These are phyloP conservation scores for Cryptocheilus praepositus DNA, from an alignment of 2,888 invertebrate genomes.

Conservation along the genomic window DNA sequence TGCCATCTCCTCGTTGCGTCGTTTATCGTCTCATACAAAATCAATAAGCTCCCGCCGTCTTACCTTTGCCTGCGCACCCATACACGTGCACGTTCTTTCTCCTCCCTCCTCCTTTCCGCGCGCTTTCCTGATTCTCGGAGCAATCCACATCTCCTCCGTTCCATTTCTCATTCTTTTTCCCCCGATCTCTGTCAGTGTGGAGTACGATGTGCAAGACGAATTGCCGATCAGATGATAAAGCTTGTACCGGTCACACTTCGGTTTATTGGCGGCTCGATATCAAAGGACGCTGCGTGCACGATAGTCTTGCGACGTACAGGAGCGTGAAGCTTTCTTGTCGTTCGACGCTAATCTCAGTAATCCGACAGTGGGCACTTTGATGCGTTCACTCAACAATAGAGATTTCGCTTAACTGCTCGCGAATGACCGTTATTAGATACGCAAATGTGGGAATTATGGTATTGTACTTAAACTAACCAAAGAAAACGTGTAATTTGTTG, in stretches of 20 bases:
- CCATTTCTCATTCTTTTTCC: slow-evolving; percentile 26
- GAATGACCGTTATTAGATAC: too few species aligned
- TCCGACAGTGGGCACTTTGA: too few species aligned
- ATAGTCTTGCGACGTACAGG: background rate
- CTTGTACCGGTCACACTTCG: slow-evolving; percentile 50
- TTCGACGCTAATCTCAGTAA: too few species aligned
- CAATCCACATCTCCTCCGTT: slow-evolving; percentile 27
- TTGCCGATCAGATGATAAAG: slow-evolving; percentile 51
- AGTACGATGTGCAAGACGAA: slow-evolving; percentile 44
- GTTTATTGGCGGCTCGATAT: slow-evolving; percentile 45
- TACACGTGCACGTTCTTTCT: slow-evolving; percentile 5
- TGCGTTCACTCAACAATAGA: too few species aligned
- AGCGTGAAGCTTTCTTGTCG: too few species aligned
- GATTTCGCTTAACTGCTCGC: too few species aligned
- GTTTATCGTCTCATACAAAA: slow-evolving; percentile 56
- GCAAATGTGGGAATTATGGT: too few species aligned
- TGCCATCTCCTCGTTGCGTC: slow-evolving; percentile 5
- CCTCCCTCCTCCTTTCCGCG: slow-evolving; percentile 11
- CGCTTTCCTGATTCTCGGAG: slow-evolving; percentile 13
- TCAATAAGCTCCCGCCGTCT: slow-evolving; percentile 45
- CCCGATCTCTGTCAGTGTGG: slow-evolving; percentile 25
- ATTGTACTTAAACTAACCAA: too few species aligned
- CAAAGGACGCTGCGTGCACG: slow-evolving; percentile 35
- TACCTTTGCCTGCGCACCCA: background rate
- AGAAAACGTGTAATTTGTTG: too few species aligned